These are phyloP conservation scores for Gambusia holbrooki DNA, from an alignment of 2,113 vertebrate species.

Conservation along the genomic window DNA sequence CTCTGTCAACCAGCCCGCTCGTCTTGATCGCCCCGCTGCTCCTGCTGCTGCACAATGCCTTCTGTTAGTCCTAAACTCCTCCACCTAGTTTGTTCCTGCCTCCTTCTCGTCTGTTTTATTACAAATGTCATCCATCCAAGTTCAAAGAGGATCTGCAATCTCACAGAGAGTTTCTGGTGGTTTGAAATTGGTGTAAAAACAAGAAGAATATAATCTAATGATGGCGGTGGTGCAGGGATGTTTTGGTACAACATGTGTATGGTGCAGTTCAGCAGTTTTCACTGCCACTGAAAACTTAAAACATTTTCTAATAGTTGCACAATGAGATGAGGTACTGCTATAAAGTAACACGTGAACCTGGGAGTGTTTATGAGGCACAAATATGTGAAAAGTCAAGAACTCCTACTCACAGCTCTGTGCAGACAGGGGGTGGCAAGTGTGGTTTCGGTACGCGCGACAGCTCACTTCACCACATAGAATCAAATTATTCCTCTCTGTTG, in stretches of 20 bases:
- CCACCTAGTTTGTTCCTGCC: constrained; percentile 1
- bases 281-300: constrained; percentile 5
- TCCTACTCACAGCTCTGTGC: constrained; percentile 7
- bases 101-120: constrained; percentile 13
- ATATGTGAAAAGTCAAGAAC: constrained; percentile 20
- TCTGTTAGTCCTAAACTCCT: constrained; percentile 63
- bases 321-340: constrained; percentile 8
- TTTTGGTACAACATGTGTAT: neutral
- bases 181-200: constrained; percentile 5
- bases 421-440: constrained; percentile 21
- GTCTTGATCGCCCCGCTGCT: constrained; percentile 70
- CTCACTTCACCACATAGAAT: constrained; percentile 18
- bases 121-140: neutral
- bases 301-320: neutral
- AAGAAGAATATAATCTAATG: neutral
- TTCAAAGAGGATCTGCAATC: constrained; percentile 12
- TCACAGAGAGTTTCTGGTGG: constrained; percentile 14
- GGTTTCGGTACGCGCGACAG: constrained; percentile 37
- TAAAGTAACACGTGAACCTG: constrained; percentile 1
- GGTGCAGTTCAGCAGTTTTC: constrained; percentile 18
- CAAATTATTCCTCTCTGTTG: neutral
- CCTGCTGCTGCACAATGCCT: constrained; percentile 54
- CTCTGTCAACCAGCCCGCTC: constrained; percentile 42
- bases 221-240: neutral
- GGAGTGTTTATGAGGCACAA: constrained; percentile 21